Evolutionary conservation across 2,888 invertebrate species (phyloP).

Genomic region (Scaptodrosophila latifasciaeformis): DNA sequence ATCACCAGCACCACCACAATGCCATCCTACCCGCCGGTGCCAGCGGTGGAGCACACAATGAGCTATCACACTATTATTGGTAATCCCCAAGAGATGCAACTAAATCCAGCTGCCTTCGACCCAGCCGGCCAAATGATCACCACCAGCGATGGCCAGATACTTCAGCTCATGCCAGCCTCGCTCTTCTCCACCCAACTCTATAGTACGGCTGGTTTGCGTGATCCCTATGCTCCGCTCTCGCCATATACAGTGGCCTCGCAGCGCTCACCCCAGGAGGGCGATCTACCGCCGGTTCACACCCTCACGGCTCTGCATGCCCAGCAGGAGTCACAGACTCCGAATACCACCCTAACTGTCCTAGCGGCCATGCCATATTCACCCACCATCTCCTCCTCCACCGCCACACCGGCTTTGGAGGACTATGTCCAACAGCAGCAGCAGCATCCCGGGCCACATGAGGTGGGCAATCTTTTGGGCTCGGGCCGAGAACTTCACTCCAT

Average conservation of each 20-base stretch:
- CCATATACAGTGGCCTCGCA: slow-evolving; percentile 58
- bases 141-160: slow-evolving; percentile 62
- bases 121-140: slow-evolving; percentile 45
- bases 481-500: slow-evolving; percentile 21
- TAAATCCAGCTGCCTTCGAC: neutral
- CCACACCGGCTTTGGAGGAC: slow-evolving; percentile 71
- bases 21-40: slow-evolving; percentile 76
- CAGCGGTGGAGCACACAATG: slow-evolving; percentile 79
- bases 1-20: slow-evolving; percentile 71
- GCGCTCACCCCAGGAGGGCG: slow-evolving; percentile 71
- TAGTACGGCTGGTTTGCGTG: slow-evolving; percentile 19
- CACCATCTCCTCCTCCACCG: slow-evolving; percentile 73
- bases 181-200: slow-evolving; percentile 45
- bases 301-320: slow-evolving; percentile 51
- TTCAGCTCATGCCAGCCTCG: slow-evolving; percentile 70
- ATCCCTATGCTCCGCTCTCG: slow-evolving; percentile 58
- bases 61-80: slow-evolving; percentile 89
- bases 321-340: slow-evolving; percentile 50
- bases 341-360: slow-evolving; percentile 39
- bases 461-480: neutral
- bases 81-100: slow-evolving; percentile 75
- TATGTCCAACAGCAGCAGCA: slow-evolving; percentile 1
- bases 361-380: slow-evolving; percentile 63
- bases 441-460: slow-evolving; percentile 1
- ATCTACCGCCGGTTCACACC: slow-evolving; percentile 68